phyloP scores from a whole-genome alignment of 2,113 vertebrate species.

The Thermophis baileyi region DNA sequence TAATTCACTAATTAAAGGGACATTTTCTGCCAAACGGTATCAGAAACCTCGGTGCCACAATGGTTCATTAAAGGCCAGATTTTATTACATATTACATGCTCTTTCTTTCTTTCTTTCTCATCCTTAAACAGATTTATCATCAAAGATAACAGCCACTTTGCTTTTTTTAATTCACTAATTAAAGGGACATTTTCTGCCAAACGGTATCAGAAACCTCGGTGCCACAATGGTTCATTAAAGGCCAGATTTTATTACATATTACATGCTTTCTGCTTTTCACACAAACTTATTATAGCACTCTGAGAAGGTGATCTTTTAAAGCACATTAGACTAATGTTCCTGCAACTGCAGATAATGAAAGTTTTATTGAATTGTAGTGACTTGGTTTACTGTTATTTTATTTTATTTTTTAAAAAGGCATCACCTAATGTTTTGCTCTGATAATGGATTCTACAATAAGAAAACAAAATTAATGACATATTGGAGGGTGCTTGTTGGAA shows the following conservation, averaged over 20 bases:
- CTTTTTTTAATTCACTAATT: conserved; percentile 67
- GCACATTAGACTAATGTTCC: conserved; percentile 87
- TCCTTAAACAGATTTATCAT: not conserved
- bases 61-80: conserved; percentile 89
- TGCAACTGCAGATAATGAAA: conserved; percentile 86
- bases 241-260: conserved; percentile 90
- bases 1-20: conserved; percentile 69
- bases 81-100: conserved; percentile 91
- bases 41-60: conserved; percentile 70
- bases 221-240: conserved; percentile 86
- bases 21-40: conserved; percentile 62
- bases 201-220: conserved; percentile 69
- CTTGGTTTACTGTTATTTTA: conserved; percentile 25
- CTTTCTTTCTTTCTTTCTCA: not conserved
- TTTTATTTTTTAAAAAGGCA: conserved; percentile 39
- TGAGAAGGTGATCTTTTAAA: conserved; percentile 88
- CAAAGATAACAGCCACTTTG: not conserved
- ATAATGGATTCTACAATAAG: conserved; percentile 72
- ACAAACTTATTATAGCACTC: conserved; percentile 87
- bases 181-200: conserved; percentile 59
- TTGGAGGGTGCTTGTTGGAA: conserved; percentile 45
- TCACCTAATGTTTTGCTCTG: conserved; percentile 77
- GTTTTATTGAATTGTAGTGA: conserved; percentile 81
- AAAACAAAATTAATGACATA: conserved; percentile 72
- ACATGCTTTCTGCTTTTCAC: conserved; percentile 89